Evolutionary conservation across 2,113 vertebrate species (phyloP), one percentile per base, ranked within the genome.

Genomic region (Sula dactylatra): DNA sequence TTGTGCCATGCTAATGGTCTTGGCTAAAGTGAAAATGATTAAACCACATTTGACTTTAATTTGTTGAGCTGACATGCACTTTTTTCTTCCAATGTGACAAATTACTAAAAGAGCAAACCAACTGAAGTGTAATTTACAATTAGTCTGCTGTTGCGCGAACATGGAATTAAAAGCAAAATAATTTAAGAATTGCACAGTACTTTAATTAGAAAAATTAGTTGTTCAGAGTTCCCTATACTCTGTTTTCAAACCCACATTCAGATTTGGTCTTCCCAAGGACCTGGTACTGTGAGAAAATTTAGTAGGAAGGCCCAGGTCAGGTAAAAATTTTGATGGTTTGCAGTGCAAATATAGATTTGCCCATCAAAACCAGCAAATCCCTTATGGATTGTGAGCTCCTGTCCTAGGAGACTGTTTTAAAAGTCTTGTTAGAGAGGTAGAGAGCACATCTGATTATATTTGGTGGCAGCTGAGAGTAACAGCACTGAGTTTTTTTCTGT

Each of bases 21-120:
- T 97, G 92, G 89, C 94, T 96, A 93, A 98, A 97, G 83, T 76
- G 64, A 97, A 97, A 97, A 97, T 89, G 31, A 96, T 97, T 97
- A 97, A 97, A 95, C 94, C 76, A 88, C 94, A 92, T 96, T 94
- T 97, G 86, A 84, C 90, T 97, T 97, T 96, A 95, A 96, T 97
- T 98, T 97, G 58, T 94, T 96, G 90, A 94, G 52, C 69, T 80
- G 89, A 94, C 64, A 42, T 62, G 65, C 69, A 70, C 61, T 94
- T 94, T 65, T 97, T 96, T 90, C 55, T 96, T 80, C 70, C 92
- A 83, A 5, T 79, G 92, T 97, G 91, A 90, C 91, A 97, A 97
- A 97, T 97, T 97, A 90, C 70, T 93, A 45, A 76, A 90, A 95
- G 74, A 96, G 54, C 55, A 97, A 97, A 96, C 83, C 86, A 96